Percentiles rank a stretch among this genome's conserved stretches.
Conservation (phyloP, 2,888 invertebrate genomes). For the Agapetus fuscipes region DNA sequence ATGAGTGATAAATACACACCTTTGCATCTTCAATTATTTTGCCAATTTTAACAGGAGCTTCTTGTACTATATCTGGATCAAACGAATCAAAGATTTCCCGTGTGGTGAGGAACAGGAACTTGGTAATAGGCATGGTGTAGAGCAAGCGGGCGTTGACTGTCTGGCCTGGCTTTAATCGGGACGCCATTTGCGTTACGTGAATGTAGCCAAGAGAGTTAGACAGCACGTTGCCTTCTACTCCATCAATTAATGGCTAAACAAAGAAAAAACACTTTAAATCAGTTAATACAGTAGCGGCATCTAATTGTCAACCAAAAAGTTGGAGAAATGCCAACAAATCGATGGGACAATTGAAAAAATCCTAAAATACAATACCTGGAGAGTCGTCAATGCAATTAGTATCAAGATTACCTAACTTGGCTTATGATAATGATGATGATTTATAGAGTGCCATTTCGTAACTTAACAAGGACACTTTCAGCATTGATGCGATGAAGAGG, state of each 20-base stretch:
- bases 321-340: too few species aligned
- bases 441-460: too few species aligned
- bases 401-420: too few species aligned
- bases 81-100: constrained; percentile 32
- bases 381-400: too few species aligned
- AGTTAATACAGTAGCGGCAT: too few species aligned
- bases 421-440: too few species aligned
- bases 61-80: constrained; percentile 29
- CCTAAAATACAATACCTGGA: too few species aligned
- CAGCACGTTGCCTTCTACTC: constrained; percentile 45
- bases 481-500: too few species aligned
- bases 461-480: too few species aligned
- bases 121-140: constrained; percentile 58
- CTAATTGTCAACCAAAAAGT: too few species aligned
- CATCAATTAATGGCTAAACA: constrained; percentile 39
- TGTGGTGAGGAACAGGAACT: constrained; percentile 56
- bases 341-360: too few species aligned
- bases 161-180: constrained; percentile 37
- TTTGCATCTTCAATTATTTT: constrained; percentile 38
- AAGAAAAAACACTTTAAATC: constrained; percentile 2
- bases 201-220: constrained; percentile 41
- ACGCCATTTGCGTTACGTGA: constrained; percentile 42
- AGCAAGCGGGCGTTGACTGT: constrained; percentile 52
- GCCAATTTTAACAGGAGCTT: constrained; percentile 41
- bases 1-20: too few species aligned